Evolutionary conservation across 1,140 invertebrate species (phyloP).

Genomic region (Parapsyche elsis): DNA sequence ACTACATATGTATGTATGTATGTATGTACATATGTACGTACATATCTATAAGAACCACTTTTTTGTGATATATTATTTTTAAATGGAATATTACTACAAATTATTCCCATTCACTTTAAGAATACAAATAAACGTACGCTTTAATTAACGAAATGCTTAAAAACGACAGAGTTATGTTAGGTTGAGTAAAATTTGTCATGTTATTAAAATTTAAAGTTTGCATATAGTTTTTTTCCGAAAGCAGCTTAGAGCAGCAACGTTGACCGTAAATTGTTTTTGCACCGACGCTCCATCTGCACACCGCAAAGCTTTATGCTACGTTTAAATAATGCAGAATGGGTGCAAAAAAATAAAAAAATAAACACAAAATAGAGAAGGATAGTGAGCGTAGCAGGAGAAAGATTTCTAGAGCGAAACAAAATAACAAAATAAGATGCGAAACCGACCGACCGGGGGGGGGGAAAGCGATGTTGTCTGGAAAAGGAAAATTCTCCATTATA

Average conservation of each 20-base stretch:
- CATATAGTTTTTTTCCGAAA: no score
- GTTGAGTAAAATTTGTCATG: no score
- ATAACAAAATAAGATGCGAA: not conserved
- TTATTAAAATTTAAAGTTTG: no score
- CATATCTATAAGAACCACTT: no score
- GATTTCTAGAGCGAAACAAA: conserved; percentile 11
- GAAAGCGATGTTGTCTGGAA: not conserved
- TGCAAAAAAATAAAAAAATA: not conserved
- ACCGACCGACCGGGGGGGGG: not conserved
- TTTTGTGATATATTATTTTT: no score
- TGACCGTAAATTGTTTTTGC: not conserved
- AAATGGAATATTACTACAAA: no score
- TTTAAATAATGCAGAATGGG: not conserved
- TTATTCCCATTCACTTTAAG: no score
- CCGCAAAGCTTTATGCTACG: not conserved
- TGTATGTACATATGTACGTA: no score
- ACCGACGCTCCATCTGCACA: not conserved
- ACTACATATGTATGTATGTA: not conserved
- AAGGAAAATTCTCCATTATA: conserved; percentile 30
- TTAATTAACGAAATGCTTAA: no score
- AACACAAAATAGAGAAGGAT: not conserved
- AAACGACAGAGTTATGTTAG: no score
- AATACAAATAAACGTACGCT: no score
- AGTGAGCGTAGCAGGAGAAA: not conserved
- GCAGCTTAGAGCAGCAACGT: no score